Evolutionary conservation across 2,888 invertebrate genomes (phyloP), one percentile per base, ranked within the genome.

Genomic region (Tholera decimalis): DNA sequence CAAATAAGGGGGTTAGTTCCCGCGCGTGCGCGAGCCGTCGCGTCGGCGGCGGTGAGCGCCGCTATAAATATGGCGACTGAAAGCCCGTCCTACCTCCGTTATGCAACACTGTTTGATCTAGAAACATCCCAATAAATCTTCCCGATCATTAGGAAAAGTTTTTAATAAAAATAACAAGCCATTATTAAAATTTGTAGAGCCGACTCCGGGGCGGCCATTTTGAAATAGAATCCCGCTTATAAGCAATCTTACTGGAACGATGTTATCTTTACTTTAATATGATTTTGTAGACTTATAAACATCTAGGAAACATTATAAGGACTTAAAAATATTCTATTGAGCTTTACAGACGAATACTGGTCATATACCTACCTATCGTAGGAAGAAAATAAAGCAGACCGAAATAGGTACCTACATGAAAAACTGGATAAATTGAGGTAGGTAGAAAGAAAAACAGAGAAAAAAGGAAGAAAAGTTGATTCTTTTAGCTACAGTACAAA

Each of bases 71-170:
- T 80, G 86, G 84, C 86, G 87, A 82, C 86, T 84, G 79, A 83
- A 85, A 85, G 84, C 88, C 87, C 80, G 81, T 80, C 83, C 88
- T 81, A 82, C 88, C 85, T 81, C 70, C 85, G 90, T 94, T 93
- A 94, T 92, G 91, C 91, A 93, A 93, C 88, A 85, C 77, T 74
- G 75, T 88, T 88, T 88, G 86, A 87, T 91, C 88, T 86, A 89
- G 89, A 89, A 90, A 89, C 89, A 89, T 88, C 88, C 80, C 53
- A 71, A 85, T 84, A 85, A 85, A 85, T 88, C 85, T 77, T 72
- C 53, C 47, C 47, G 71, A 81, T 81, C 78, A 77, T 79, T 73
- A 80, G 64, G 57, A 80, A 76, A 84, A 79, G 57, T 75, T 83
- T 77, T 80, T 66, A 78, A 78, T 79, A 80, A 81, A 82, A 79